phyloP scores from a whole-genome alignment of 2,113 vertebrate species.

The Ictalurus punctatus region DNA sequence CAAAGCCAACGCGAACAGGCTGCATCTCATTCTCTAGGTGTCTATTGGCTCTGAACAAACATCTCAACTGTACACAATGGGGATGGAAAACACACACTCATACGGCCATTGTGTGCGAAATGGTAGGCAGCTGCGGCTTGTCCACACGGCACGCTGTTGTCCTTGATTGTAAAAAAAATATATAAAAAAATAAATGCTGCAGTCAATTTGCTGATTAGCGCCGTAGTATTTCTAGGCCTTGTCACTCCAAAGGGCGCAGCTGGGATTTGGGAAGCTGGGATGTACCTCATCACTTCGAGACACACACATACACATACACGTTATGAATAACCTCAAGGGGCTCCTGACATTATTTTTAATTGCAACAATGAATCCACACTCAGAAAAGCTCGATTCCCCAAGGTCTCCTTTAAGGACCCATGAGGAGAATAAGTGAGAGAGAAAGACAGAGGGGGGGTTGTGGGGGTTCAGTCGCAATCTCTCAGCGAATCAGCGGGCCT shows the following conservation, averaged over 20 bases:
- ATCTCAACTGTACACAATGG: conserved; percentile 22
- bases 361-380: conserved; percentile 69
- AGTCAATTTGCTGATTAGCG: conserved; percentile 59
- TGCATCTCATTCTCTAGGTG: background rate
- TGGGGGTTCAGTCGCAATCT: conserved; percentile 70
- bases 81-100: conserved; percentile 22
- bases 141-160: conserved; percentile 33
- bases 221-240: conserved; percentile 44
- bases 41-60: conserved; percentile 15
- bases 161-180: conserved; percentile 42
- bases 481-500: conserved; percentile 76
- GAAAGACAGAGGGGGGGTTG: conserved; percentile 49
- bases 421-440: conserved; percentile 40
- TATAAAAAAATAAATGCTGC: conserved; percentile 34
- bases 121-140: conserved; percentile 39
- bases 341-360: conserved; percentile 55
- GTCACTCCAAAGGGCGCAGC: conserved; percentile 41
- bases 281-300: conserved; percentile 20
- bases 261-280: conserved; percentile 38
- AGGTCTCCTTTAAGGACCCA: conserved; percentile 66
- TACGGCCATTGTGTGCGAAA: conserved; percentile 23
- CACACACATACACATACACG: conserved; percentile 28
- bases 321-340: conserved; percentile 53
- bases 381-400: conserved; percentile 69
- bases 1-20: background rate